A percentile compares a stretch with the other conserved stretches of the same genome.
Conservation (phyloP, 2,113 vertebrate genomes). For the Haemorhous mexicanus region DNA sequence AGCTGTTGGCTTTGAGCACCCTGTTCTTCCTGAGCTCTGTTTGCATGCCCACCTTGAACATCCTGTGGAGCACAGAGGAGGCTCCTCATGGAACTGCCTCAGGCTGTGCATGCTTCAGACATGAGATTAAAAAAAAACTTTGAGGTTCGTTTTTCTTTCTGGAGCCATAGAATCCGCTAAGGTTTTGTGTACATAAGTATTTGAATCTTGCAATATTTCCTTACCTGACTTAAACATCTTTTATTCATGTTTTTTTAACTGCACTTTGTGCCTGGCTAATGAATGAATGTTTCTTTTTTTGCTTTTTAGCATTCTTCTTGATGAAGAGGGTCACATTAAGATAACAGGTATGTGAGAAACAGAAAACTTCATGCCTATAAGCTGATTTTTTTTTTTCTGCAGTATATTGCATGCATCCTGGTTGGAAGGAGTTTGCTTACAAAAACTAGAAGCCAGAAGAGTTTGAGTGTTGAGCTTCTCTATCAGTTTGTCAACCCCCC, state of each 20-base stretch:
- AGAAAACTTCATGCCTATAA: background rate
- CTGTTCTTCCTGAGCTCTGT: background rate
- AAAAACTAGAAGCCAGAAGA: background rate
- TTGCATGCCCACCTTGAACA: background rate
- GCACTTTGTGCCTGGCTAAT: background rate
- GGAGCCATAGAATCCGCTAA: background rate
- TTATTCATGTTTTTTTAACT: background rate
- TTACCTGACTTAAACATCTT: background rate
- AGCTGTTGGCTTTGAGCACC: background rate
- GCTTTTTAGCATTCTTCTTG: constrained; percentile 88
- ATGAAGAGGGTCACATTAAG: constrained; percentile 96
- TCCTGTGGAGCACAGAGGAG: background rate
- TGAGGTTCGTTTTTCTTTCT: background rate
- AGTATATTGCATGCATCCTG: background rate
- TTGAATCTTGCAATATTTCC: background rate
- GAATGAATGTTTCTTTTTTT: background rate
- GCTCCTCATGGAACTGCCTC: background rate
- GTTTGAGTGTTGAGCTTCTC: background rate
- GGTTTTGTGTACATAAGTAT: background rate
- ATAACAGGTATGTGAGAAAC: constrained; percentile 83
- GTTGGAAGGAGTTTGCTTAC: background rate
- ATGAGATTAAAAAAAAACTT: background rate
- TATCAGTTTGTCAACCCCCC: rapidly evolving
- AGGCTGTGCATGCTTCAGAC: background rate
- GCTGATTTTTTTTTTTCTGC: background rate